phyloP scores from a whole-genome alignment of 2,888 invertebrate genomes.

The Orthosia gothica region DNA sequence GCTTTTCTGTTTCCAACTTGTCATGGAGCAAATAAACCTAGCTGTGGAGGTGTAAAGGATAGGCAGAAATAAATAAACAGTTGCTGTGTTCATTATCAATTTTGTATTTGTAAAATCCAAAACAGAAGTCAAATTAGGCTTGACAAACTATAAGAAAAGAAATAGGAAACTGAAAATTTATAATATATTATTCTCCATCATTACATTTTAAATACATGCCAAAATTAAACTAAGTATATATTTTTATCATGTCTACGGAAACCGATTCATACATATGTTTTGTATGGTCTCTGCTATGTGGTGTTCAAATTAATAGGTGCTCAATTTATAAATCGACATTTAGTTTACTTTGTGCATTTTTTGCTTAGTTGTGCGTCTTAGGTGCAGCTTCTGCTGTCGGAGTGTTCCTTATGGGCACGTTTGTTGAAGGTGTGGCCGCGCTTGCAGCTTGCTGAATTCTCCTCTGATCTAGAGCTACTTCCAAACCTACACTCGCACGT shows the following conservation, averaged over 20 bases:
- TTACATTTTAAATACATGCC: background rate
- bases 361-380: background rate
- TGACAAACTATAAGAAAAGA: too few relatives aligned
- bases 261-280: background rate
- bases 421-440: constrained; percentile 8
- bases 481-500: constrained; percentile 84
- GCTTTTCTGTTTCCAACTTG: too few relatives aligned
- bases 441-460: constrained; percentile 32
- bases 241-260: background rate
- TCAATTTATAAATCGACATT: background rate
- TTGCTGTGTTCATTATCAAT: background rate
- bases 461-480: constrained; percentile 40
- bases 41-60: too few relatives aligned
- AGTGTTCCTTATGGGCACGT: constrained; percentile 27
- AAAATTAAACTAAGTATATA: background rate
- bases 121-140: too few relatives aligned
- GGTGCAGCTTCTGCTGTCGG: constrained; percentile 26
- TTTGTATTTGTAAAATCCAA: background rate
- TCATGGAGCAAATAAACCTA: too few relatives aligned
- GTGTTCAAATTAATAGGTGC: background rate
- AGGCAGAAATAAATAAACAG: too few relatives aligned
- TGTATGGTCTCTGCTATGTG: background rate
- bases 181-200: background rate
- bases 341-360: constrained; percentile 11
- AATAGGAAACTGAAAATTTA: background rate